phyloP scores from a whole-genome alignment of 2,113 vertebrate genomes.

The Vombatus ursinus region DNA sequence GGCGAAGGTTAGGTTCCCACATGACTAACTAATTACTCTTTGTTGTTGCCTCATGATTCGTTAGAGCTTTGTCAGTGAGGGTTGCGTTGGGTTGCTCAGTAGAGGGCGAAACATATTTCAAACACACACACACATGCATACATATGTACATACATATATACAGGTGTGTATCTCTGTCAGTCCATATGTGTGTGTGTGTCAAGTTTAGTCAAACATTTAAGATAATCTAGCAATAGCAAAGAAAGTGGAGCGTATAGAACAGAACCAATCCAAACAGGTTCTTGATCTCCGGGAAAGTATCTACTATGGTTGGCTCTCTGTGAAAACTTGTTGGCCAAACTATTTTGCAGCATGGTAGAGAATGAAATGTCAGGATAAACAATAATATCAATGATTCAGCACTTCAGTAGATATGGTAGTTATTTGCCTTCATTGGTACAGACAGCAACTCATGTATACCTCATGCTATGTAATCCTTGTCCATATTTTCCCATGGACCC shows the following conservation, averaged over 20 bases:
- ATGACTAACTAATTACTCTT: background rate
- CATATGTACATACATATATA: background rate
- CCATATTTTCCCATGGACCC: background rate
- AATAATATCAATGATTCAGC: background rate
- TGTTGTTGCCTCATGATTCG: background rate
- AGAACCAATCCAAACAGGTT: background rate
- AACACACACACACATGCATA: background rate
- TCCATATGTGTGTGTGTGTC: background rate
- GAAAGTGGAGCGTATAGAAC: rapidly evolving
- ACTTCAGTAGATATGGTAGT: background rate
- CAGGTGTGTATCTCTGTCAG: too few species aligned
- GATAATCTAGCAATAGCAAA: rapidly evolving
- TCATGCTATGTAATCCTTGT: background rate
- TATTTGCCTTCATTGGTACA: background rate
- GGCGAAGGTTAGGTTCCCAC: background rate
- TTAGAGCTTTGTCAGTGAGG: background rate
- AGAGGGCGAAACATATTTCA: background rate
- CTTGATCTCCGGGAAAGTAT: background rate
- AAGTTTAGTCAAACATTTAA: background rate
- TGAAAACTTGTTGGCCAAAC: background rate
- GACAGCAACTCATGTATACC: background rate
- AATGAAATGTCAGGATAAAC: background rate
- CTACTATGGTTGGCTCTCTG: background rate
- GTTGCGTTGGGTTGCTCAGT: too few species aligned
- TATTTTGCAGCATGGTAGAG: background rate